Base-by-base conservation (phyloP, 64 coral and sea anemone species). In the Cladopsammia gracilis region DNA sequence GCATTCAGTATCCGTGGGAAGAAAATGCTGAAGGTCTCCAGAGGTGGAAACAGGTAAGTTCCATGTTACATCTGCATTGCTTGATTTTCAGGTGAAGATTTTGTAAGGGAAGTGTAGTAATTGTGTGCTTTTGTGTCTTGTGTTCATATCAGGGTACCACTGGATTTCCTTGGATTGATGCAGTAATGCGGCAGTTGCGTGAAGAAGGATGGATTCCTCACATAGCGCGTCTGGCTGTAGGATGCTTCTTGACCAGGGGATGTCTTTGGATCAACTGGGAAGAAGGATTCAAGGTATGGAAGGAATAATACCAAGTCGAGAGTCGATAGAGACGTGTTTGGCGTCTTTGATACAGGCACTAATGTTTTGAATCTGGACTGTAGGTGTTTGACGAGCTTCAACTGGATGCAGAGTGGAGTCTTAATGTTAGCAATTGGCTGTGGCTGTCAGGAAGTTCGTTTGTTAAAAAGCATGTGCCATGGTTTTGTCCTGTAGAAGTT, bases 191-290 rank as follows among this genome's bases (percentile, higher is more conserved):
- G 1, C 98, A 99, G 57, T 70, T 99, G 6, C 88, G 79, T 7
- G 64, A 84, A 62, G 94, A 99, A 71, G 98, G 98, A 15, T 99
- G 94, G 94, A 90, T 93, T 34, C 95, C 96, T 71, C 65, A 99
- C 67, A 5, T 96, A 20, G 98, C 91, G 46, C 94, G 98, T 25
- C 94, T 96, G 57, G 98, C 98, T 10, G 94, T 96, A 4, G 98
- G 94, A 16, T 96, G 98, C 69, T 99, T 99, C 62, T 86, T 99
- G 75, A 99, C 98, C 4, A 76, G 94, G 58, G 97, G 97, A 16
- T 98, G 97, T 76, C 88, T 98, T 13, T 98, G 97, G 97, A 77
- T 98, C 48, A 96, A 76, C 76, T 98, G 97, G 97, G 97, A 98
- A 70, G 97, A 98, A 64, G 97, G 97, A 67, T 91, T 88, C 12